Evolutionary conservation across 2,888 invertebrate genomes (phyloP).

Genomic region (Leptopterna dolabrata): DNA sequence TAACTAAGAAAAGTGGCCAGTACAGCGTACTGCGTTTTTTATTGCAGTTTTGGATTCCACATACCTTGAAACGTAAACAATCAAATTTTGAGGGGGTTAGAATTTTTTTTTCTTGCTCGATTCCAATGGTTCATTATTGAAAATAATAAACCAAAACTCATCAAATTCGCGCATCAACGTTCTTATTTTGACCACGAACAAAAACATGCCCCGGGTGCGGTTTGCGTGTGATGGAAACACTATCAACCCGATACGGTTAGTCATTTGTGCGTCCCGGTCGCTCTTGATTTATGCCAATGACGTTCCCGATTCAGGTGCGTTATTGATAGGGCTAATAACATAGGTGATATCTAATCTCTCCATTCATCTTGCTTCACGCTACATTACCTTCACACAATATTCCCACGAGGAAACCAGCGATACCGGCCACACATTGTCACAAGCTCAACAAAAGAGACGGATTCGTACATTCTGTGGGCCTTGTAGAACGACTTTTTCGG

Average conservation of each 20-base stretch:
- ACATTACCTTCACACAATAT: constrained; percentile 34
- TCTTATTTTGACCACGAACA: too few relatives aligned
- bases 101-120: too few relatives aligned
- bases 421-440: constrained; percentile 40
- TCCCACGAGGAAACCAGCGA: constrained; percentile 27
- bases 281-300: constrained; percentile 38
- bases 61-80: too few relatives aligned
- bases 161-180: too few relatives aligned
- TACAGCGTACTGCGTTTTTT: too few relatives aligned
- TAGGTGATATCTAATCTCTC: constrained; percentile 35
- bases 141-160: too few relatives aligned
- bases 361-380: constrained; percentile 38
- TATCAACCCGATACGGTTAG: background rate
- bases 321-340: constrained; percentile 44
- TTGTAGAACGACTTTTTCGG: background rate
- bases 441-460: constrained; percentile 20
- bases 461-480: background rate
- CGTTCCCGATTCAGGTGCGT: constrained; percentile 19
- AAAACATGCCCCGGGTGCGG: too few relatives aligned
- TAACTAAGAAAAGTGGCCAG: too few relatives aligned
- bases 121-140: too few relatives aligned
- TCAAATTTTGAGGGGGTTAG: too few relatives aligned
- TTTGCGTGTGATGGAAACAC: background rate
- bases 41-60: too few relatives aligned
- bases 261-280: background rate